These are phyloP conservation scores for Ips nitidus DNA, from an alignment of 1,140 invertebrate genomes.

Conservation along the genomic window DNA sequence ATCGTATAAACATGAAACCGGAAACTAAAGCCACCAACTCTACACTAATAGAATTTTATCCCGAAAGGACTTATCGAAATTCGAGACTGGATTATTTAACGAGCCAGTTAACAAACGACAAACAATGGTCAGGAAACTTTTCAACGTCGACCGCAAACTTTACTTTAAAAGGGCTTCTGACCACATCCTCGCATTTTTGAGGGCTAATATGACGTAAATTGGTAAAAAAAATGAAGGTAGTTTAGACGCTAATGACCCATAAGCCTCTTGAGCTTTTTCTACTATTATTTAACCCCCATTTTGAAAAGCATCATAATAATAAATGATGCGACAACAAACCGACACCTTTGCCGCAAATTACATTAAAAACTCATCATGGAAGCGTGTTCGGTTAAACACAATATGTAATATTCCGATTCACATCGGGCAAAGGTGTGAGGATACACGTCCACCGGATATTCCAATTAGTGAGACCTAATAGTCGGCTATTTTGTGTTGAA, in stretches of 20 bases:
- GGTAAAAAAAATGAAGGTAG: neutral
- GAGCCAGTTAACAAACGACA: conserved; percentile 48
- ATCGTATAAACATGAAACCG: conserved; percentile 33
- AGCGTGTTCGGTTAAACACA: conserved; percentile 23
- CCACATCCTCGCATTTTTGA: conserved; percentile 39
- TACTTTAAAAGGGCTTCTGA: conserved; percentile 43
- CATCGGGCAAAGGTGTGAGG: conserved; percentile 28
- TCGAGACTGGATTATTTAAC: conserved; percentile 46
- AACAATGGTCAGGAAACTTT: conserved; percentile 48
- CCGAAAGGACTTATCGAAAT: conserved; percentile 38
- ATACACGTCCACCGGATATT: conserved; percentile 25
- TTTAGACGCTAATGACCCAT: no score
- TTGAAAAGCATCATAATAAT: neutral
- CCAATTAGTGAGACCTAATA: conserved; percentile 28
- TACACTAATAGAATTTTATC: conserved; percentile 40
- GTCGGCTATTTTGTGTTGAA: conserved; percentile 24
- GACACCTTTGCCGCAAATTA: conserved; percentile 22
- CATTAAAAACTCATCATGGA: conserved; percentile 29
- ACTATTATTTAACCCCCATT: neutral
- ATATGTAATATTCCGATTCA: conserved; percentile 21
- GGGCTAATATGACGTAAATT: conserved; percentile 11
- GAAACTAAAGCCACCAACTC: conserved; percentile 31
- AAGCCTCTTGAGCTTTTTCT: no score
- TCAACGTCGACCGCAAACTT: conserved; percentile 45
- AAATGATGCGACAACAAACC: conserved; percentile 1